phyloP scores from a whole-genome alignment of 2,113 vertebrate genomes.

The Zootoca vivipara region DNA sequence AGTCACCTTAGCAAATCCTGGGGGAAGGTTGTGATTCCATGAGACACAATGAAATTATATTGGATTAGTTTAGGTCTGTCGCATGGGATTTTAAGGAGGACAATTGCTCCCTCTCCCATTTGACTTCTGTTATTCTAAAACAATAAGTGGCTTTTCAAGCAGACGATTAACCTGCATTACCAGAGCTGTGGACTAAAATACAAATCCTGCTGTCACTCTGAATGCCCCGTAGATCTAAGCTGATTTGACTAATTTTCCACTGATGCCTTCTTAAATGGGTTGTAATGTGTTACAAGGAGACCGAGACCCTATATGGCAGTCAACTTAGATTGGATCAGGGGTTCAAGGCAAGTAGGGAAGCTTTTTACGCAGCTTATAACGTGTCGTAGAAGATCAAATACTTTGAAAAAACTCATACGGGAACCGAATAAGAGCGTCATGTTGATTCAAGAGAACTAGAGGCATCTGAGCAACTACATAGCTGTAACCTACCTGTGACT shows the following conservation, averaged over 20 bases:
- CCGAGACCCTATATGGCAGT: neutral
- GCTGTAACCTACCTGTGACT: no score
- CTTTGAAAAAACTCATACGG: neutral
- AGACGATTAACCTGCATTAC: constrained; percentile 22
- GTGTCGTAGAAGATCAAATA: neutral
- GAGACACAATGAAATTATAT: constrained; percentile 7
- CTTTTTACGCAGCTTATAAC: neutral
- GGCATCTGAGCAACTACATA: neutral
- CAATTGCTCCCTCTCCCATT: constrained; percentile 15
- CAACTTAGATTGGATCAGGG: constrained; percentile 18
- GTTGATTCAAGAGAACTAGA: neutral
- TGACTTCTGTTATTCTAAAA: constrained; percentile 38
- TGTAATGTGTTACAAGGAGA: constrained; percentile 5
- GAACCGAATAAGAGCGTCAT: neutral
- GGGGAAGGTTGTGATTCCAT: neutral
- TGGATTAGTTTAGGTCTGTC: constrained; percentile 19
- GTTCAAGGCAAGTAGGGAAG: neutral
- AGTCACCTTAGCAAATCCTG: neutral
- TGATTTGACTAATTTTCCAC: constrained; percentile 41
- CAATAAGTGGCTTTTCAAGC: constrained; percentile 32
- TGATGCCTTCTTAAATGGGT: constrained; percentile 29
- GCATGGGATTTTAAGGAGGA: neutral
- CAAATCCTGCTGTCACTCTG: constrained; percentile 22
- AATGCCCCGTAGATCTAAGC: constrained; percentile 42
- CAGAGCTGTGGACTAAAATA: constrained; percentile 28